A percentile compares a stretch with the other conserved stretches of the same genome.
Evolutionary conservation across 2,888 invertebrate species (phyloP).

Genomic region (Vannuccia rotundouncinata): DNA sequence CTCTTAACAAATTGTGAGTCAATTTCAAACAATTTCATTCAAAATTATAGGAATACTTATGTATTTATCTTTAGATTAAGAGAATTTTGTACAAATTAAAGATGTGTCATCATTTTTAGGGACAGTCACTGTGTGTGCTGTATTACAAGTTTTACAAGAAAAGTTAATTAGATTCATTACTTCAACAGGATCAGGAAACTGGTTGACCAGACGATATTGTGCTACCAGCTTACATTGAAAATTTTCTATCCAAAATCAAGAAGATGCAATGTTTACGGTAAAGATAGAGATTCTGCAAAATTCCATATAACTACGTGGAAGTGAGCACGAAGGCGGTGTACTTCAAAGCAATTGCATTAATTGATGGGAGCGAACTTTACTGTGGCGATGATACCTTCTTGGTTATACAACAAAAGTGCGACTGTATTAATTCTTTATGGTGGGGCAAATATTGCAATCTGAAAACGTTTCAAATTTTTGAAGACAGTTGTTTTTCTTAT

Average conservation of each 20-base stretch:
- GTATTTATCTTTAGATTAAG: background rate
- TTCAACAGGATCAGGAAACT: background rate
- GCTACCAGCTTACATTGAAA: background rate
- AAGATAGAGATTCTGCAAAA: background rate
- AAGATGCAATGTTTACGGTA: background rate
- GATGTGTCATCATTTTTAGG: too few relatives aligned
- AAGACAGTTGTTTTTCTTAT: background rate
- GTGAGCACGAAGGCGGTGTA: background rate
- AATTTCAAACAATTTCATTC: background rate
- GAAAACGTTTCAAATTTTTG: background rate
- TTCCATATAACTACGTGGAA: background rate
- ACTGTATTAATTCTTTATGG: background rate
- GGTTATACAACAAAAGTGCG: background rate
- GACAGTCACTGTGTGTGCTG: too few relatives aligned
- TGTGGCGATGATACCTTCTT: background rate
- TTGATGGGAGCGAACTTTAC: background rate
- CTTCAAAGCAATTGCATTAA: background rate
- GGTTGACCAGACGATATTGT: background rate
- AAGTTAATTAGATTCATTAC: background rate
- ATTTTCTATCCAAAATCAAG: background rate
- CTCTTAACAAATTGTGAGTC: background rate
- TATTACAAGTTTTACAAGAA: background rate
- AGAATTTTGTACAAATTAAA: background rate
- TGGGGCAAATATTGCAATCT: background rate
- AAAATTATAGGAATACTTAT: background rate